Evolutionary conservation across 2,888 invertebrate genomes (phyloP).

Genomic region (Lasioglossum morio): DNA sequence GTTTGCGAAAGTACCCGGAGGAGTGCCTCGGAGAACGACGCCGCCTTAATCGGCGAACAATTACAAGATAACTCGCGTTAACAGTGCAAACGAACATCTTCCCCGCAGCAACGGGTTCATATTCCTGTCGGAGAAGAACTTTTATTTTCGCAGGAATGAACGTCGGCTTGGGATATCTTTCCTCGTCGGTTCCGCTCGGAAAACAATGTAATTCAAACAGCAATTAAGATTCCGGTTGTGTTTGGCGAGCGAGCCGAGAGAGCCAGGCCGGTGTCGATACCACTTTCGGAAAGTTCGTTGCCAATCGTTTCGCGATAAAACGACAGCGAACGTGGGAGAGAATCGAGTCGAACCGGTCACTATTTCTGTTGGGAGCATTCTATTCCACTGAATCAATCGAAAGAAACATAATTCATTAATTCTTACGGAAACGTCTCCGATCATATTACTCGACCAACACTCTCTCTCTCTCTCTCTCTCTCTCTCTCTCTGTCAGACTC

Average conservation of each 20-base stretch:
- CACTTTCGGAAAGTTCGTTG: background rate
- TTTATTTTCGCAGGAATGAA: slow-evolving; percentile 17
- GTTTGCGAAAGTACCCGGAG: background rate
- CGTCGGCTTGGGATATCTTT: background rate
- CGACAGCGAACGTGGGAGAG: background rate
- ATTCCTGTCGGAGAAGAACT: background rate
- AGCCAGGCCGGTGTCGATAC: background rate
- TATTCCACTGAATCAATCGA: background rate
- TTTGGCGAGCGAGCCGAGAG: background rate
- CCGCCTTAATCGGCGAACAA: background rate
- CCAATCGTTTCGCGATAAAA: background rate
- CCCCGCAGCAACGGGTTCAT: background rate
- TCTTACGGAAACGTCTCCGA: too few species aligned
- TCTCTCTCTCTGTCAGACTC: background rate
- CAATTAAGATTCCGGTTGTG: slow-evolving; percentile 27
- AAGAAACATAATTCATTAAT: slow-evolving; percentile 21
- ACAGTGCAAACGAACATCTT: background rate
- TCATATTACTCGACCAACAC: background rate
- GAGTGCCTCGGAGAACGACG: background rate
- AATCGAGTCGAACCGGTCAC: background rate
- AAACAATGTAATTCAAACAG: slow-evolving; percentile 32
- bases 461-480: too few species aligned
- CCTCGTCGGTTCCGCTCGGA: background rate
- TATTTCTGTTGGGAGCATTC: background rate
- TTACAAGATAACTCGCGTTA: slow-evolving; percentile 15